Conservation (phyloP, 2,113 vertebrate genomes). For the Cavia aperea region DNA sequence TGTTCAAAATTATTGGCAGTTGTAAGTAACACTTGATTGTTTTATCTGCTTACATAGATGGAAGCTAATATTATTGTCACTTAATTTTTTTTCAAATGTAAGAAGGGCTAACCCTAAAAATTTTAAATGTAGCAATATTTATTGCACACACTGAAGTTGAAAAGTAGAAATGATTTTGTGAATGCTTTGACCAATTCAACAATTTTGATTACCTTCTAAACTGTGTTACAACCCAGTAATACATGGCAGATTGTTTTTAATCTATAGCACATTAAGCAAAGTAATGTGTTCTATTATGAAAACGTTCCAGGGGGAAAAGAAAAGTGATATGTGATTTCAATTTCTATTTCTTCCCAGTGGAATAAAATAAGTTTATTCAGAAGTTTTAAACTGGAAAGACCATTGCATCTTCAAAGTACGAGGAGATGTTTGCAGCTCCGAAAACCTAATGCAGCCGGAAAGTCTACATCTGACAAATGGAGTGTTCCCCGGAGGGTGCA, state of each 20-base stretch:
- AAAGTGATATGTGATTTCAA: background rate
- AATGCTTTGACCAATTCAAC: background rate
- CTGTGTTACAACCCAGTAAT: background rate
- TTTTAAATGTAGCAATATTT: constrained; percentile 19
- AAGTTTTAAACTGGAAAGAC: background rate
- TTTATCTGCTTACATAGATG: background rate
- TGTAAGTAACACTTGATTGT: background rate
- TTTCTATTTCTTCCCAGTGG: background rate
- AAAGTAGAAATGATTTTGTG: constrained; percentile 24
- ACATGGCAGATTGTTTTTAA: background rate
- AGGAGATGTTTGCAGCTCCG: background rate
- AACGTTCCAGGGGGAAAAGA: background rate
- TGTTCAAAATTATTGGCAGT: background rate
- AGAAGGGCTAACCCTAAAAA: background rate
- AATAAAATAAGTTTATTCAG: constrained; percentile 1
- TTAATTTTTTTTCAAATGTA: constrained; percentile 28
- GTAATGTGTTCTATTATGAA: background rate
- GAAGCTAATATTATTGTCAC: background rate
- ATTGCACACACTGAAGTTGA: constrained; percentile 24
- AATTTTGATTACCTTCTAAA: constrained; percentile 4
- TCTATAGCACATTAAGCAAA: constrained; percentile 9
- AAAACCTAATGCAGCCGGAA: constrained; percentile 26
- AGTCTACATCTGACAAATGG: constrained; percentile 23
- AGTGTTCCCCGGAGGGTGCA: background rate
- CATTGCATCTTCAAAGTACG: constrained; percentile 21